phyloP scores from a whole-genome alignment of 2,797 vertebrate genomes.

The Rousettus madagascariensis region DNA sequence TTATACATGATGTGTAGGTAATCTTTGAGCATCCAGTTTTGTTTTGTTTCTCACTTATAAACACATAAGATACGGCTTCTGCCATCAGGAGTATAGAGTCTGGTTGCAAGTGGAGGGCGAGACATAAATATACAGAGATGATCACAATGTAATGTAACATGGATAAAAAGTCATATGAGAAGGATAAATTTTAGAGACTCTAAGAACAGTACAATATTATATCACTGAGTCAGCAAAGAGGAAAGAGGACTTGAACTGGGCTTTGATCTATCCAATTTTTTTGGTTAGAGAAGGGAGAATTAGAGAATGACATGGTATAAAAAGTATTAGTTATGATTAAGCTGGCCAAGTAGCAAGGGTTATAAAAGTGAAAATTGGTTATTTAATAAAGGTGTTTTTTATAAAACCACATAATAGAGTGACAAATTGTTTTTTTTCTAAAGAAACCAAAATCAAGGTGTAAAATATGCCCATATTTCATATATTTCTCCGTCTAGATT shows the following conservation, averaged over 20 bases:
- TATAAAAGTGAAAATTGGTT: background rate
- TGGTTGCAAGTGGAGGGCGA: background rate
- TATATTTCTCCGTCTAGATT: background rate
- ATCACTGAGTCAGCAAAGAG: background rate
- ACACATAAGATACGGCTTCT: background rate
- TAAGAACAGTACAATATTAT: background rate
- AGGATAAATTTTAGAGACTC: background rate
- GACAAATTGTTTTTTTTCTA: background rate
- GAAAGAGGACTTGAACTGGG: background rate
- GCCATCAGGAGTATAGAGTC: background rate
- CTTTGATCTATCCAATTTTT: background rate
- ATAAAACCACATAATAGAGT: background rate
- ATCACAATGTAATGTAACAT: background rate
- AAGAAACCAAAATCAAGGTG: background rate
- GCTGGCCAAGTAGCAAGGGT: background rate
- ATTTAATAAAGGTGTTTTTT: background rate
- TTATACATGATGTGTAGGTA: accelerated
- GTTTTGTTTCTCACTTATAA: background rate
- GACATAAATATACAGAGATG: background rate
- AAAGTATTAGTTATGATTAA: background rate
- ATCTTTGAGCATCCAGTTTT: background rate
- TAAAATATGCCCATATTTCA: background rate
- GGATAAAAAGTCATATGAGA: background rate
- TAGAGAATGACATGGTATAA: background rate
- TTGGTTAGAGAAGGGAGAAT: background rate